Base-by-base conservation (phyloP, 2,888 invertebrate species). In the Stenolophus ochropezus region DNA sequence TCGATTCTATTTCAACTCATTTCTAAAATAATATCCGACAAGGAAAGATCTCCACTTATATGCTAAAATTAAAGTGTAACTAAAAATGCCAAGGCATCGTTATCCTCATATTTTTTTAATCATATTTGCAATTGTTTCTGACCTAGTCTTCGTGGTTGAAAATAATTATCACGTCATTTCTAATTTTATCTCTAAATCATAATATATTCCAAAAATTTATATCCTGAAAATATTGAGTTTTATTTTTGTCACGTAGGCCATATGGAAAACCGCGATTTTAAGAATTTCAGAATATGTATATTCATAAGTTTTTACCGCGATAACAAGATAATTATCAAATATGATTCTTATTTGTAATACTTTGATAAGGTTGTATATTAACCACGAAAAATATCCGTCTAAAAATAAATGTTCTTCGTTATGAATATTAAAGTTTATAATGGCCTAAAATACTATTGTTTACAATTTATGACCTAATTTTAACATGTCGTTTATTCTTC, bases 1-100 rank as follows among this genome's bases (percentile, higher is more conserved):
- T 61, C 18, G 77, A 33, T 61, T 61, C 77, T 77, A 77, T 77
- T 77, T 77, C 47, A 21, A 25, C 76, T 58, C 76, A 76, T 58
- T 76, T 76, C 58, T 76, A 76, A 76, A 56, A 58, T 71, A 47
- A 21, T 73, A 73, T 27, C 18, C 73, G 20, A 49, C 49, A 42
- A 21, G 23, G n/a, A 61, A 61, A 61, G 25, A 56, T 56, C 21
- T 56, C 21, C 18, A 56, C 51, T 16, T 20, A 56, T 51, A 51
- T 16, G 51, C 58, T 61, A 61, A 61, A 61, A 61, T 61, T 56
- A 56, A 21, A 56, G 18, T 56, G 18, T 20, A 56, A 56, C 56
- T 20, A 33, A 33, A 2, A 42, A 42, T 42, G 8, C 33, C 33
- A 42, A 11, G 33, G 1, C 33, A 3, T 42, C 8, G 2, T 11